phyloP scores from a whole-genome alignment of 2,888 invertebrate genomes.

The Polydrusus tereticollis region DNA sequence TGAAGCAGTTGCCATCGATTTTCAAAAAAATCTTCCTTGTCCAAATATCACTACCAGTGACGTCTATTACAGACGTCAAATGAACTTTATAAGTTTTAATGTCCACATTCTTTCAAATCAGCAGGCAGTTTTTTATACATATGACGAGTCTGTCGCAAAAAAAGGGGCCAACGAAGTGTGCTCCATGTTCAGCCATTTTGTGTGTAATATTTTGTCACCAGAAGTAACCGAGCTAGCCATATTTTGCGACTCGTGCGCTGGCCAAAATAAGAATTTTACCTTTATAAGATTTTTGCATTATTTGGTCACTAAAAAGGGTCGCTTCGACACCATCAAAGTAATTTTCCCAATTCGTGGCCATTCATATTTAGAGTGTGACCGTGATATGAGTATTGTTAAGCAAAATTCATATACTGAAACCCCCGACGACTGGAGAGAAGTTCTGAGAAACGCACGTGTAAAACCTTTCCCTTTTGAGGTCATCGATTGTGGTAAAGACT shows the following conservation, averaged over 20 bases:
- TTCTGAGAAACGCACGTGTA: constrained; percentile 28
- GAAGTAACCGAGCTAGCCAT: constrained; percentile 16
- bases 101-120: constrained; percentile 47
- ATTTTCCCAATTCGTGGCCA: too few relatives aligned
- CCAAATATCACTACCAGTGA: constrained; percentile 54
- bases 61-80: constrained; percentile 49
- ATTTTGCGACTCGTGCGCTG: too few relatives aligned
- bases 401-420: not conserved
- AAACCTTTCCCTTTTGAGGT: constrained; percentile 22
- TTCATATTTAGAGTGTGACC: too few relatives aligned
- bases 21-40: constrained; percentile 42
- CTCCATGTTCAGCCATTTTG: constrained; percentile 41
- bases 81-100: constrained; percentile 51
- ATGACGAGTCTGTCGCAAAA: constrained; percentile 49
- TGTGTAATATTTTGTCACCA: constrained; percentile 32
- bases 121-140: constrained; percentile 48
- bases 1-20: constrained; percentile 36
- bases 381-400: not conserved
- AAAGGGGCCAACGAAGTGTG: constrained; percentile 52
- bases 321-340: too few relatives aligned
- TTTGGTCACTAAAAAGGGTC: too few relatives aligned
- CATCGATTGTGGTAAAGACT: constrained; percentile 19
- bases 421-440: not conserved
- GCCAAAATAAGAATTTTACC: too few relatives aligned
- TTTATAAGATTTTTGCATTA: too few relatives aligned